A percentile compares a stretch with the other conserved stretches of the same genome.
Evolutionary conservation across 2,797 vertebrate species (phyloP).

Genomic region (Amniataba percoides): DNA sequence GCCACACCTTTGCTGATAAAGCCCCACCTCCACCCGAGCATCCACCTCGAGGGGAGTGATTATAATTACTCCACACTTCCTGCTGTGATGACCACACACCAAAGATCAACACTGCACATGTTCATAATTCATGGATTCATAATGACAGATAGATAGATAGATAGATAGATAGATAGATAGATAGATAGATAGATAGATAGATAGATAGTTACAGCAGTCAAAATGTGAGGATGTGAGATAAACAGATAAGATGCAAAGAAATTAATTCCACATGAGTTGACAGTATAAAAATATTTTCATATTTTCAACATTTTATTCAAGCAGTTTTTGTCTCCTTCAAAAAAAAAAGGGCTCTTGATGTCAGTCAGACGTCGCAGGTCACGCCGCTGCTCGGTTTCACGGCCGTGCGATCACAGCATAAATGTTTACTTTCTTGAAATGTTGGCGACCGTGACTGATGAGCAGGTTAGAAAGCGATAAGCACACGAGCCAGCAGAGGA

Average conservation of each 20-base stretch:
- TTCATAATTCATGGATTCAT: background rate
- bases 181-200: no score
- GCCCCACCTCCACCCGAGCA: constrained; percentile 30
- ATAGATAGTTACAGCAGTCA: no score
- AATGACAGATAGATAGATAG: background rate
- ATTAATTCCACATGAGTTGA: background rate
- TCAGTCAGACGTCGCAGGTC: background rate
- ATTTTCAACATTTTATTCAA: background rate
- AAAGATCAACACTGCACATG: constrained; percentile 6
- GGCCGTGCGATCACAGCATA: background rate
- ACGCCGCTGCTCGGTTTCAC: constrained; percentile 5
- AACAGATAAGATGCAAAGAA: no score
- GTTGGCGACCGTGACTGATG: constrained; percentile 41
- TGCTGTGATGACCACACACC: constrained; percentile 5
- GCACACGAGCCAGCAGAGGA: constrained; percentile 45
- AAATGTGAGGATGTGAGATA: no score
- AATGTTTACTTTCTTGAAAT: constrained; percentile 48
- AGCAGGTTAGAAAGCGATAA: constrained; percentile 56
- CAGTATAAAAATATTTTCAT: background rate
- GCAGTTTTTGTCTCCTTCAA: background rate
- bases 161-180: no score
- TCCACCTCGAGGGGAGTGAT: constrained; percentile 28
- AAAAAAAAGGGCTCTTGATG: background rate
- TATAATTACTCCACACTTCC: constrained; percentile 18
- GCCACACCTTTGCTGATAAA: no score